Evolutionary conservation across 2,888 invertebrate genomes (phyloP).

Genomic region (Dione vanillae): DNA sequence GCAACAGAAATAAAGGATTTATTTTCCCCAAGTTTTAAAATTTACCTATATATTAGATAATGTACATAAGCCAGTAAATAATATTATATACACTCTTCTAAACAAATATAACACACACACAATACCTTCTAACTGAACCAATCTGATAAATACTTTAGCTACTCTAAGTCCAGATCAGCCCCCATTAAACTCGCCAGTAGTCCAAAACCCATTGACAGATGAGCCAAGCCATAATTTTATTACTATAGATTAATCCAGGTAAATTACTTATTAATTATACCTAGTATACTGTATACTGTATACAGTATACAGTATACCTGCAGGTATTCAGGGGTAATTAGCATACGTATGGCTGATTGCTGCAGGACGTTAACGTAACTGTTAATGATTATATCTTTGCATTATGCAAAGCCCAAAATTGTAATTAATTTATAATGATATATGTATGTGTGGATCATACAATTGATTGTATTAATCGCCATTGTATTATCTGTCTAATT

Average conservation of each 20-base stretch:
- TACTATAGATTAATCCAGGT: constrained; percentile 26
- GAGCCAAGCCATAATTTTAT: constrained; percentile 14
- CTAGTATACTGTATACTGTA: constrained; percentile 13
- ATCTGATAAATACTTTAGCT: background rate
- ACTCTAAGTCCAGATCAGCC: too few species aligned
- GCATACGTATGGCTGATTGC: constrained; percentile 46
- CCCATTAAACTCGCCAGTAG: background rate
- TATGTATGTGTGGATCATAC: constrained; percentile 4
- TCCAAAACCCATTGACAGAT: constrained; percentile 2
- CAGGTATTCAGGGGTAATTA: constrained; percentile 45
- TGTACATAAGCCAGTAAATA: too few species aligned
- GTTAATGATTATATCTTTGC: constrained; percentile 45
- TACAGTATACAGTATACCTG: constrained; percentile 12
- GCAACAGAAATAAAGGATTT: too few species aligned
- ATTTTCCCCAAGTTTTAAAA: too few species aligned
- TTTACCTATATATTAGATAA: too few species aligned
- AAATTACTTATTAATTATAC: constrained; percentile 31
- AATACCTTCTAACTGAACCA: background rate
- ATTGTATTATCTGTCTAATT: background rate
- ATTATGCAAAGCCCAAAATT: constrained; percentile 42
- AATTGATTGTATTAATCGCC: constrained; percentile 17
- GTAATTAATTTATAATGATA: constrained; percentile 33
- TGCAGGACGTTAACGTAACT: constrained; percentile 45
- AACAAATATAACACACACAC: background rate
- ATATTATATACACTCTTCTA: too few species aligned